These are phyloP conservation scores for Meleagris gallopavo DNA, from an alignment of 2,113 vertebrate species.

Conservation along the genomic window DNA sequence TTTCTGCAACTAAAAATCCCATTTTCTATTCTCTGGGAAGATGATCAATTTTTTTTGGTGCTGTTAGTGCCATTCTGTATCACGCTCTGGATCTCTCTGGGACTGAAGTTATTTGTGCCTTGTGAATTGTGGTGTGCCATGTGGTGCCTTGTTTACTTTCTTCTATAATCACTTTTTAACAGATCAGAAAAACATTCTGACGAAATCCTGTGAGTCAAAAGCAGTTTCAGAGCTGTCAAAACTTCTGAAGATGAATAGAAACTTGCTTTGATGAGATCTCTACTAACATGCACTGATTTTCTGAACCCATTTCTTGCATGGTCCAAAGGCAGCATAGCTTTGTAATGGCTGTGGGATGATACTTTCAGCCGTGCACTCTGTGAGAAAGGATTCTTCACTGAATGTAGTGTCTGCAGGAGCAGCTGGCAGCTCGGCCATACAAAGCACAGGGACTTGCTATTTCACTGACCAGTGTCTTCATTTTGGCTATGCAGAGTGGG, in stretches of 20 bases:
- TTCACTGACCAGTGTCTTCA: background rate
- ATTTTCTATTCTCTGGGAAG: background rate
- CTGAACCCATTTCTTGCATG: background rate
- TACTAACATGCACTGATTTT: background rate
- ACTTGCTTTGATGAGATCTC: background rate
- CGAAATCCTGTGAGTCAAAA: background rate
- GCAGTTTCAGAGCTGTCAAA: background rate
- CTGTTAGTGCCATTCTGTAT: background rate
- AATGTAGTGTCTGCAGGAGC: background rate
- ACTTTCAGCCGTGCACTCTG: background rate
- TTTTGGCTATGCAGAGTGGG: background rate
- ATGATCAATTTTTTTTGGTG: background rate
- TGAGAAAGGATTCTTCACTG: background rate
- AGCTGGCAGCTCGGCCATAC: background rate
- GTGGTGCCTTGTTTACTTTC: background rate
- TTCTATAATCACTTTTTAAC: background rate
- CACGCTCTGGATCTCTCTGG: background rate
- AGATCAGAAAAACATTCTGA: background rate
- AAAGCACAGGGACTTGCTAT: background rate
- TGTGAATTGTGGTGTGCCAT: background rate
- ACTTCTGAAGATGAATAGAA: background rate
- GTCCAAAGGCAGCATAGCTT: background rate
- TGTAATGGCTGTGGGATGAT: background rate
- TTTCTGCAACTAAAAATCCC: background rate
- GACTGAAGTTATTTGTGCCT: background rate